phyloP scores from a whole-genome alignment of 2,888 invertebrate genomes.

The Orgyia antiqua region DNA sequence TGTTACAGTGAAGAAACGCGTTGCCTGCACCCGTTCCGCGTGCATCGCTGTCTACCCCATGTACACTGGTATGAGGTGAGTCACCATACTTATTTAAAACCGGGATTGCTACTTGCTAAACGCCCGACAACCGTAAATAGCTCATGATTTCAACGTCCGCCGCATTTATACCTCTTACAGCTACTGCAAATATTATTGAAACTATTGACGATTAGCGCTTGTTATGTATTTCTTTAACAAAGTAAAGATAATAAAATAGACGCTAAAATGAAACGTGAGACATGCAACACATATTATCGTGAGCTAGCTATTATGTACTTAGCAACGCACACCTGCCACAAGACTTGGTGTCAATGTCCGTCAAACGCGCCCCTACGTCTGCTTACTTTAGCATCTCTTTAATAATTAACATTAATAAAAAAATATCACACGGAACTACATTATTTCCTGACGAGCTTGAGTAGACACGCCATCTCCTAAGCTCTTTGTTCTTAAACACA shows the following conservation, averaged over 20 bases:
- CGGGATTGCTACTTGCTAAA: neutral
- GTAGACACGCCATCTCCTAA: too few species aligned
- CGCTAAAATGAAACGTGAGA: conserved; percentile 16
- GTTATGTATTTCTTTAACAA: conserved; percentile 3
- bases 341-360: conserved; percentile 67
- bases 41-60: conserved; percentile 47
- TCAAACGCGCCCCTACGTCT: conserved; percentile 49
- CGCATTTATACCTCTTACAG: neutral
- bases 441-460: too few species aligned
- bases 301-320: conserved; percentile 37
- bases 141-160: neutral
- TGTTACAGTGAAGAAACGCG: conserved; percentile 58
- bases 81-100: conserved; percentile 41
- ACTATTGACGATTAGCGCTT: neutral
- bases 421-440: too few species aligned
- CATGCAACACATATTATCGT: conserved; percentile 28
- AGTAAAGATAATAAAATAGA: conserved; percentile 6
- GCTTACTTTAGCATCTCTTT: conserved; percentile 18
- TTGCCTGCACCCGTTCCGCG: conserved; percentile 44
- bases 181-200: neutral
- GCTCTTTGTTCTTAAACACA: too few species aligned
- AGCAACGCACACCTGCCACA: conserved; percentile 55
- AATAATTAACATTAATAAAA: conserved; percentile 10
- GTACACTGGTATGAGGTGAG: conserved; percentile 72
- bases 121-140: neutral